These are phyloP conservation scores for Neotoma lepida DNA, from an alignment of 2,113 vertebrate genomes.

Conservation along the genomic window DNA sequence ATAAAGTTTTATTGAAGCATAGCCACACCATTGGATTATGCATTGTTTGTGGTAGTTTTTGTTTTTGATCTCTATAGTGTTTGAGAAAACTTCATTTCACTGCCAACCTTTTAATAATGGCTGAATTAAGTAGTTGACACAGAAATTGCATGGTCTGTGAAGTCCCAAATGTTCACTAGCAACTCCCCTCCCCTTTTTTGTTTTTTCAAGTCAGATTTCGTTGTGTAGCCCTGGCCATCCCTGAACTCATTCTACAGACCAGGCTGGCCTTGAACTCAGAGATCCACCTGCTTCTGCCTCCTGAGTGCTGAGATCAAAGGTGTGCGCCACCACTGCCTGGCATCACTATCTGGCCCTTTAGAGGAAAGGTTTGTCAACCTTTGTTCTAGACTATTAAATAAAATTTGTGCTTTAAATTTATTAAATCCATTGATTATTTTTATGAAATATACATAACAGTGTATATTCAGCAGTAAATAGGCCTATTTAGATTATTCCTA, in stretches of 20 bases:
- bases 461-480: slow-evolving; percentile 2
- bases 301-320: background rate
- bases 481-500: background rate
- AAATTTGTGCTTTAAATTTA: background rate
- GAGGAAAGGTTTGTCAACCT: background rate
- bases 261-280: background rate
- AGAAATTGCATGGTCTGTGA: background rate
- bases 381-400: background rate
- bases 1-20: slow-evolving; percentile 10
- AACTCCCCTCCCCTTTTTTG: background rate
- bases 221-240: background rate
- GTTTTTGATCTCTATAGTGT: background rate
- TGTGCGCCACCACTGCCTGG: background rate
- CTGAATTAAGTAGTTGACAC: background rate
- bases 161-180: background rate
- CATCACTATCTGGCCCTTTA: background rate
- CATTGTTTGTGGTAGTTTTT: background rate
- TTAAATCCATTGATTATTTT: background rate
- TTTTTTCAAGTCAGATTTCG: background rate
- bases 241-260: background rate
- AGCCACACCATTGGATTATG: background rate
- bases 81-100: background rate
- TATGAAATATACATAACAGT: background rate
- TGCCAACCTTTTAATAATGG: background rate
- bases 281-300: background rate